phyloP scores from a whole-genome alignment of 2,888 invertebrate genomes.

The Drosophila ezoana region DNA sequence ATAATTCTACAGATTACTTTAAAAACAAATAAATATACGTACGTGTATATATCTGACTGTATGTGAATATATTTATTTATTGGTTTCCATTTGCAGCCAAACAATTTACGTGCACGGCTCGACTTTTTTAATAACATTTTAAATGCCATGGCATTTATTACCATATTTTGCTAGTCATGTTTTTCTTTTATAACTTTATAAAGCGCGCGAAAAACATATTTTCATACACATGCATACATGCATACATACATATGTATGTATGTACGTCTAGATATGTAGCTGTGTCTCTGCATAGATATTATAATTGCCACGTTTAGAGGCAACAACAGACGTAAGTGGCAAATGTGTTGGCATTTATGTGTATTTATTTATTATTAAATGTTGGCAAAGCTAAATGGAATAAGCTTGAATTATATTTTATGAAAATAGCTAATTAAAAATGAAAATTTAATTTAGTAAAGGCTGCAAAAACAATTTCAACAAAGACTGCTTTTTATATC shows the following conservation, averaged over 20 bases:
- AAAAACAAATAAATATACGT: constrained; percentile 6
- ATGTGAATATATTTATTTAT: constrained; percentile 35
- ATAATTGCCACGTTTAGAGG: constrained; percentile 61
- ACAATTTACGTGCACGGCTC: constrained; percentile 70
- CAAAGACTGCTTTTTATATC: not conserved
- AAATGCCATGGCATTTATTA: constrained; percentile 80
- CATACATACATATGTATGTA: too few relatives aligned
- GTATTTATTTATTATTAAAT: constrained; percentile 16
- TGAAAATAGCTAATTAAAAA: constrained; percentile 9
- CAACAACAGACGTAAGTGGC: constrained; percentile 33
- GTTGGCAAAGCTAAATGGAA: constrained; percentile 1
- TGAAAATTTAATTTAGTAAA: not conserved
- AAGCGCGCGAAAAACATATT: constrained; percentile 59
- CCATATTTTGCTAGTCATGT: constrained; percentile 70
- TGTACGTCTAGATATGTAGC: constrained; percentile 41
- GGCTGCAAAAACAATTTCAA: constrained; percentile 1
- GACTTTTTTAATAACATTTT: constrained; percentile 75
- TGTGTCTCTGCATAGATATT: constrained; percentile 66
- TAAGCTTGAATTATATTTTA: constrained; percentile 5
- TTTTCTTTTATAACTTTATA: constrained; percentile 69
- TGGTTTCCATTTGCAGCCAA: constrained; percentile 60
- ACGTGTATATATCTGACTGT: constrained; percentile 11
- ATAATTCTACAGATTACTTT: constrained; percentile 33
- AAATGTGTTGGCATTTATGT: constrained; percentile 54
- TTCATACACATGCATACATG: constrained; percentile 3